Evolutionary conservation across 2,797 vertebrate genomes (phyloP), one percentile per base, ranked within the genome.

Genomic region (Selene dorsalis): DNA sequence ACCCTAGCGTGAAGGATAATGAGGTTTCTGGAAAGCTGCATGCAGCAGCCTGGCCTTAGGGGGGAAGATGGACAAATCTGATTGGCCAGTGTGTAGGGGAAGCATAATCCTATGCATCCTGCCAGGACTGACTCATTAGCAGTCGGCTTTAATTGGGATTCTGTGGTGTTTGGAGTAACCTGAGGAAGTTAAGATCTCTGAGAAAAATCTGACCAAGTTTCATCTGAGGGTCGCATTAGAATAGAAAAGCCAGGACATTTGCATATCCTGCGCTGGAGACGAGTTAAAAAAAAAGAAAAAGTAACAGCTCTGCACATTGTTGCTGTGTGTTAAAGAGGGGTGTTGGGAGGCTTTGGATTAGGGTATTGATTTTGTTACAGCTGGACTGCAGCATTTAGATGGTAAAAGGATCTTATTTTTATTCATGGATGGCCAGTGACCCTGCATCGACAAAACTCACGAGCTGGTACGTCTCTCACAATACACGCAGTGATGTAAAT

Each of bases 281-380:
- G 57, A 35, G 58, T 47, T 63, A 45, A 62, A 22, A 60, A 35
- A 79, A 13, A 13, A 39, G 4, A 41, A 41, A 14, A 88, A 65
- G 53, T 70, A 85, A 86, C 63, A 74, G 73, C 73, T 70, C 52
- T 22, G 65, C 77, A 67, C 63, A 48, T 70, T 77, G 75, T 77
- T 75, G 79, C 57, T 28, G 60, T 52, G 69, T 65, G 56, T 66
- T 73, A 35, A 41, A 32, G 55, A 75, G 32, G 59, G 63, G 73
- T 58, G 78, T 56, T 43, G 50, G 69, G 65, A 77, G 64, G 65
- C 77, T 80, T 57, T 47, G 79, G 73, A 76, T 87, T 68, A 68
- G 30, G 32, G 73, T 89, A 92, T 87, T 81, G 89, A 92, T 91
- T 86, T 39, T 48, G 79, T 82, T 77, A 81, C 80, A 73, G 75